Percentiles rank a stretch among this genome's conserved stretches.
phyloP scores from a whole-genome alignment of 2,113 vertebrate genomes.

The Menidia beryllina region DNA sequence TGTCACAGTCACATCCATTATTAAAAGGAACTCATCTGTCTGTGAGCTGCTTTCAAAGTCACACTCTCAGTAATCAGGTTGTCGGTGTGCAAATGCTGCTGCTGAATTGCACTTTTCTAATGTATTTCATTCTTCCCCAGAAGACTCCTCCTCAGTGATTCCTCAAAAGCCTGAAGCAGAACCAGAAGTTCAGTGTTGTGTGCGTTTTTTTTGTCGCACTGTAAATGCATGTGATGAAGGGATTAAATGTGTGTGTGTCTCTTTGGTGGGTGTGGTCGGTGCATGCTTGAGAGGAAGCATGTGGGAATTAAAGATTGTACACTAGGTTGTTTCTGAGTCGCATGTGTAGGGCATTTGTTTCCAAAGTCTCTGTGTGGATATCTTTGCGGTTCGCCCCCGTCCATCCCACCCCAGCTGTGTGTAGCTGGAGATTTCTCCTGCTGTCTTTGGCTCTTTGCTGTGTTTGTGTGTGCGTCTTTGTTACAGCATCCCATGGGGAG shows the following conservation, averaged over 20 bases:
- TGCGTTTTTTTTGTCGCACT: conserved; percentile 18
- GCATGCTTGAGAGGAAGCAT: conserved; percentile 52
- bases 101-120: conserved; percentile 30
- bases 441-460: conserved; percentile 3
- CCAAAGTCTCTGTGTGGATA: conserved; percentile 15
- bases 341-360: conserved; percentile 36
- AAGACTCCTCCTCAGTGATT: conserved; percentile 25
- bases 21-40: conserved; percentile 54
- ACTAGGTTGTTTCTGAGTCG: conserved; percentile 15
- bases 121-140: conserved; percentile 39
- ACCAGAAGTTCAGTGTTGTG: conserved; percentile 24
- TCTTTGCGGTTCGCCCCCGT: conserved; percentile 32
- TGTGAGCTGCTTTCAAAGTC: conserved; percentile 46
- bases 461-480: conserved; percentile 52
- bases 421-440: conserved; percentile 32
- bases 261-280: conserved; percentile 59
- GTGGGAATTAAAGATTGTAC: conserved; percentile 56
- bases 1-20: conserved; percentile 52
- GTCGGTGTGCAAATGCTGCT: conserved; percentile 8
- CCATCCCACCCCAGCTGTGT: conserved; percentile 31
- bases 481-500: conserved; percentile 45
- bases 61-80: background rate
- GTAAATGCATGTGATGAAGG: conserved; percentile 11
- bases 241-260: conserved; percentile 35
- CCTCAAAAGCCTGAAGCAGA: conserved; percentile 22